Evolutionary conservation across 2,888 invertebrate genomes (phyloP), one percentile per base, ranked within the genome.

Genomic region (Scaptomyza flava): DNA sequence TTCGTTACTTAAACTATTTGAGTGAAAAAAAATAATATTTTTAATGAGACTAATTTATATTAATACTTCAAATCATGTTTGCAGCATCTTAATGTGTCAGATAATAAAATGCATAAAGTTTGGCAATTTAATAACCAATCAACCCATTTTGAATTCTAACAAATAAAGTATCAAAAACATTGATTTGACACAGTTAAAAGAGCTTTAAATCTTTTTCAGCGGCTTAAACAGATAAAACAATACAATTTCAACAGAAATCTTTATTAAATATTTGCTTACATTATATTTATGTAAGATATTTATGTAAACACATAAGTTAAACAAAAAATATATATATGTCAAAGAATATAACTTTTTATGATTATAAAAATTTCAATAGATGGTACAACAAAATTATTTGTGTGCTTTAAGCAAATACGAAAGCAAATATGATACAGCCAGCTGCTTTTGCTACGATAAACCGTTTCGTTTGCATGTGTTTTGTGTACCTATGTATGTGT

Each of bases 361-460:
- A 34, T 36, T 47, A 6, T 8, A 27, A 41, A 41, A 42, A 42
- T 41, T 30, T 27, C 47, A 54, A 14, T 36, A 64, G 54, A 20
- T 59, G 42, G 47, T 17, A 74, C 17, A 53, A 34, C 20, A 50
- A 42, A 63, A 51, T 50, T 51, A 50, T 58, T 67, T 62, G 50
- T 43, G 30, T 20, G 23, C 46, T n/a, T n/a, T 33, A 65, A 65
- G 63, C 57, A 65, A 57, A 61, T 60, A 57, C 64, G 42, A 59
- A 72, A 50, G 53, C 69, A 74, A 69, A 74, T 53, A 59, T 33
- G 41, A 36, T 31, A 74, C 57, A 36, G 48, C 53, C 52, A 59
- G 14, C 47, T 71, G 60, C 38, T 61, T 54, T 68, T 60, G 53
- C 54, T 47, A 20, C 45, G 58, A 72, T 68, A 77, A 68, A 59